These are phyloP conservation scores for Lepidonotus clava DNA, from an alignment of 2,888 invertebrate species.

Conservation along the genomic window DNA sequence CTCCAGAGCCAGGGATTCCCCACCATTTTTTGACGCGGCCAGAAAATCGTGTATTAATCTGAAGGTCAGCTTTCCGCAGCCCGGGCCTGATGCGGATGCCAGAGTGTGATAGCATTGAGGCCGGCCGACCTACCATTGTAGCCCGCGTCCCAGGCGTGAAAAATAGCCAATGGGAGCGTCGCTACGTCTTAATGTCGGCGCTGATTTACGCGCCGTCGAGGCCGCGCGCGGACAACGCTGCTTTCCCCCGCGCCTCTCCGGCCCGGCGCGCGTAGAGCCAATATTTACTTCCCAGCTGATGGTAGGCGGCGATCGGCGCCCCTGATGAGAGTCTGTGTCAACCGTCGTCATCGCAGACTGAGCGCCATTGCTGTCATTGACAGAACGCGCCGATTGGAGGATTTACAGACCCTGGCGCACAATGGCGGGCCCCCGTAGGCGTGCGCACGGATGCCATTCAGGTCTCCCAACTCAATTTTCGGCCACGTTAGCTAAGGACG, in stretches of 20 bases:
- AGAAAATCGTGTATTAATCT: conserved; percentile 44
- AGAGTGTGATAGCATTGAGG: conserved; percentile 25
- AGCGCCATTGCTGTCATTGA: conserved; percentile 24
- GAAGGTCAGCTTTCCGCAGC: conserved; percentile 11
- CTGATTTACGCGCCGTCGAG: conserved; percentile 36
- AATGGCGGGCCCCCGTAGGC: conserved; percentile 30
- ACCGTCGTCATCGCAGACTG: not conserved
- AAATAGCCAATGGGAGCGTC: conserved; percentile 42
- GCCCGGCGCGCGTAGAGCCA: not conserved
- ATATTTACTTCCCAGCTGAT: conserved; percentile 47
- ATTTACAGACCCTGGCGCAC: conserved; percentile 40
- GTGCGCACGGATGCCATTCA: conserved; percentile 14
- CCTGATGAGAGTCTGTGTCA: conserved; percentile 35
- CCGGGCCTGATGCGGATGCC: conserved; percentile 8
- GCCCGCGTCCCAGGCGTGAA: conserved; percentile 10
- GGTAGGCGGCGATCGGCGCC: conserved; percentile 20
- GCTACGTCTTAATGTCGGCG: conserved; percentile 46
- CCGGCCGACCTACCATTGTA: conserved; percentile 10
- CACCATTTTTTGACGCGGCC: not conserved
- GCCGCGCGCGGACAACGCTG: not conserved
- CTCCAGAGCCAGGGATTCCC: not conserved
- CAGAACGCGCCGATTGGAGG: conserved; percentile 43
- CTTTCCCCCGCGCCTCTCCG: not conserved
- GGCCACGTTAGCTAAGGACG: conserved; percentile 30
- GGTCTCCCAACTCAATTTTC: conserved; percentile 48